phyloP scores from a whole-genome alignment of 2,888 invertebrate species.

The Metopia argyrocephala region DNA sequence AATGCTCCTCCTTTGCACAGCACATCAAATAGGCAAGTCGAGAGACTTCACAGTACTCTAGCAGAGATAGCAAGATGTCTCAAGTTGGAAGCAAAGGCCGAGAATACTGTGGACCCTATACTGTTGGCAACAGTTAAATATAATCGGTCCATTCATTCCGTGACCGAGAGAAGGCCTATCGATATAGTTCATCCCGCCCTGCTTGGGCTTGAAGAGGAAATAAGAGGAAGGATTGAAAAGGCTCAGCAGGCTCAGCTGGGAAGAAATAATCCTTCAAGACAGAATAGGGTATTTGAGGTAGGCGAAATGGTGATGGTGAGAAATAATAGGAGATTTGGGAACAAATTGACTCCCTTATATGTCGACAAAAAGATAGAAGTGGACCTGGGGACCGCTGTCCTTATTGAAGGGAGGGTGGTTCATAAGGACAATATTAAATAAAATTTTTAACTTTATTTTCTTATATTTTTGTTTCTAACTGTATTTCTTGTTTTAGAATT shows the following conservation, averaged over 20 bases:
- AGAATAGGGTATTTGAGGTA: conserved; percentile 23
- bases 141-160: conserved; percentile 52
- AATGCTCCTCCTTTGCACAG: conserved; percentile 21
- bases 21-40: conserved; percentile 62
- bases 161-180: conserved; percentile 45
- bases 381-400: conserved; percentile 5
- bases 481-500: neutral
- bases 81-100: conserved; percentile 12
- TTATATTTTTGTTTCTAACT: neutral
- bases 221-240: conserved; percentile 1
- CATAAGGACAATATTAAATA: neutral
- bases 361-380: conserved; percentile 10
- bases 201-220: neutral
- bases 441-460: neutral
- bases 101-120: conserved; percentile 30
- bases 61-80: conserved; percentile 57
- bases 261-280: conserved; percentile 1
- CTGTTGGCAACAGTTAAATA: conserved; percentile 44
- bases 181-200: conserved; percentile 5
- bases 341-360: too few species aligned
- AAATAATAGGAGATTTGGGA: conserved; percentile 30
- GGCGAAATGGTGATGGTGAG: neutral
- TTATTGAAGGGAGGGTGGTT: neutral
- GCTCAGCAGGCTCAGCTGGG: neutral
- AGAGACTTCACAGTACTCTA: conserved; percentile 62